Percentiles rank a stretch among this genome's conserved stretches.
Evolutionary conservation across 2,113 vertebrate species (phyloP).

Genomic region (cat (Felis catus)): F.catus_Fca126_mat1.0 CM031413.1:92032501-92033000

Average conservation of each 20-base stretch:
- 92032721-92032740: conserved; percentile 9
- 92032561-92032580: background rate
- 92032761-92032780: background rate
- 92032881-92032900: background rate
- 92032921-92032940: background rate
- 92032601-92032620: background rate
- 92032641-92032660: background rate
- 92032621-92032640: background rate
- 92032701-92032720: background rate
- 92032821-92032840: background rate
- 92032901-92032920: background rate
- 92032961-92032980: conserved; percentile 1
- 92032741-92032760: background rate
- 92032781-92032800: background rate
- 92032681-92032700: conserved; percentile 40
- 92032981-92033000: background rate
- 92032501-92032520: background rate
- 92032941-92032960: background rate
- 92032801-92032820: background rate
- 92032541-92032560: background rate
- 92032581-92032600: background rate
- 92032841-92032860: background rate
- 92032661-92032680: background rate
- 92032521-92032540: background rate
- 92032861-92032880: background rate